Evolutionary conservation across 2,113 vertebrate species (phyloP).

Genomic region (Saccopteryx bilineata): DNA sequence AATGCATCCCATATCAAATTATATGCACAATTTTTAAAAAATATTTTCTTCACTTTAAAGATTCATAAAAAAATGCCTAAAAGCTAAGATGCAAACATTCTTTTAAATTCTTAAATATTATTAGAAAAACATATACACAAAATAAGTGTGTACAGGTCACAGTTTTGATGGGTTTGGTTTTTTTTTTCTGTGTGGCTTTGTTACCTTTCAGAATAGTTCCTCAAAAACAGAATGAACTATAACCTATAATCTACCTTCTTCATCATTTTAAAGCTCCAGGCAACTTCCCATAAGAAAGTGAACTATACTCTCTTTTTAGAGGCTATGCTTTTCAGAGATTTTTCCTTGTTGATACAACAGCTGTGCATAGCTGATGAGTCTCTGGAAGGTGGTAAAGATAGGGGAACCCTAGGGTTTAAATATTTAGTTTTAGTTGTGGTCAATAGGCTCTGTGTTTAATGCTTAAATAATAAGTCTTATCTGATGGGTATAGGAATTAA

Average conservation of each 20-base stretch:
- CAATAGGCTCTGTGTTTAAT: no score
- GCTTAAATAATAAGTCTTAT: no score
- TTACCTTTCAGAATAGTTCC: constrained; percentile 83
- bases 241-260: constrained; percentile 81
- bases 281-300: constrained; percentile 74
- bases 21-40: constrained; percentile 86
- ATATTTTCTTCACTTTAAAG: constrained; percentile 82
- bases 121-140: constrained; percentile 82
- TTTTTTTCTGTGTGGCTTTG: constrained; percentile 76
- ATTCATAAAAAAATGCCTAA: constrained; percentile 82
- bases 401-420: no score
- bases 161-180: constrained; percentile 75
- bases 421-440: no score
- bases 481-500: no score
- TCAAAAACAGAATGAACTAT: constrained; percentile 81
- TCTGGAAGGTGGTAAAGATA: constrained; percentile 41
- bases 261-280: constrained; percentile 78
- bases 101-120: constrained; percentile 81
- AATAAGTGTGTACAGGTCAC: constrained; percentile 73
- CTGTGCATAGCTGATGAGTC: constrained; percentile 68
- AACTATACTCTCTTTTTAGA: constrained; percentile 76
- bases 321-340: constrained; percentile 76
- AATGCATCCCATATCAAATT: constrained; percentile 90
- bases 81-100: constrained; percentile 77
- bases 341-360: constrained; percentile 79